Conservation (phyloP, 2,113 vertebrate genomes). For the Ardeotis arabs region DNA sequence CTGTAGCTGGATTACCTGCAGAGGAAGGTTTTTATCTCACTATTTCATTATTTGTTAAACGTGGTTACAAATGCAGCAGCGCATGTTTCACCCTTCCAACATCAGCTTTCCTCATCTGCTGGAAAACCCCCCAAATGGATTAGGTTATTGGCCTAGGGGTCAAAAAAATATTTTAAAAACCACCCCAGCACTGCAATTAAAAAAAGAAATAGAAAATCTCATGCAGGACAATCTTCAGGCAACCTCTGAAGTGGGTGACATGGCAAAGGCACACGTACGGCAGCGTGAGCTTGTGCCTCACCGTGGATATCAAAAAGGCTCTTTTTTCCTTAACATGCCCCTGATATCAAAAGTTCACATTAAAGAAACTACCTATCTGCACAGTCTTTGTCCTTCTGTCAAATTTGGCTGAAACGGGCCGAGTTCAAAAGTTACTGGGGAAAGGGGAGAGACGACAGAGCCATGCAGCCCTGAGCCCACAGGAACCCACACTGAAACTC, state of each 20-base stretch:
- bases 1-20: not conserved
- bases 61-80: not conserved
- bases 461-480: not conserved
- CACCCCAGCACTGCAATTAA: not conserved
- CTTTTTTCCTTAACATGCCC: not conserved
- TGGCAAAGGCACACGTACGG: fast-evolving
- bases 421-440: not conserved
- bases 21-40: not conserved
- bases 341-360: not conserved
- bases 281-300: not conserved
- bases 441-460: not conserved
- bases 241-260: not conserved
- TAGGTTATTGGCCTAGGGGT: not conserved
- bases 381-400: not conserved
- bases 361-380: not conserved
- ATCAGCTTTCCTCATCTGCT: not conserved
- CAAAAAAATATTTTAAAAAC: not conserved
- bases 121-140: not conserved
- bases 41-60: not conserved
- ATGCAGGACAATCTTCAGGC: not conserved
- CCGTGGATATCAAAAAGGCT: not conserved
- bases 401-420: not conserved
- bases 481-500: not conserved
- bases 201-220: not conserved
- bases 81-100: not conserved